A percentile compares a stretch with the other conserved stretches of the same genome.
Conservation (phyloP, 2,113 vertebrate genomes). For the Probosciger aterrimus region DNA sequence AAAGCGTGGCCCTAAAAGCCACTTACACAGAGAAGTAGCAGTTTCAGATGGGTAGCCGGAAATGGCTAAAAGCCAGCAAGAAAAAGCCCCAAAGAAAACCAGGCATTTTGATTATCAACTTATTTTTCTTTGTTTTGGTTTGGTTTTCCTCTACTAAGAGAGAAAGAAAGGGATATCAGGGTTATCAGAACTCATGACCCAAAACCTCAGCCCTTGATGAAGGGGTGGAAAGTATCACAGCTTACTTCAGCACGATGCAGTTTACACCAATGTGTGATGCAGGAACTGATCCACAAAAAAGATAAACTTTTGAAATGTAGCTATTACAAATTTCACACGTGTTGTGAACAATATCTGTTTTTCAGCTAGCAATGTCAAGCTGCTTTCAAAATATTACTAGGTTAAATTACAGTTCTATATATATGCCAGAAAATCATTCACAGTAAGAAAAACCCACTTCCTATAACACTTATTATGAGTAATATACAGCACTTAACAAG, state of each 20-base stretch:
- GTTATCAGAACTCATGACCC: background rate
- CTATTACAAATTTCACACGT: background rate
- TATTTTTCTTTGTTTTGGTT: background rate
- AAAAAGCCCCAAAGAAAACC: background rate
- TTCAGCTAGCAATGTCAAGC: background rate
- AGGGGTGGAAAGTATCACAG: background rate
- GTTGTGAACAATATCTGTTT: background rate
- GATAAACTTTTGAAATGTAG: background rate
- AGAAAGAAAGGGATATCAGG: background rate
- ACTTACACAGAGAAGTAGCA: background rate
- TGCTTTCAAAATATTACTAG: background rate
- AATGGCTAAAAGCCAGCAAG: background rate
- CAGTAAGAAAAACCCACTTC: background rate
- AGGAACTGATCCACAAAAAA: background rate
- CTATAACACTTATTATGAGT: background rate
- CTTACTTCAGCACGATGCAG: background rate
- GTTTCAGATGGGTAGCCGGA: background rate
- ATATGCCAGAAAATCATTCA: background rate
- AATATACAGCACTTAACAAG: background rate
- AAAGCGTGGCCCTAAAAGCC: slow-evolving; percentile 8
- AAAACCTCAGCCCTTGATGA: background rate
- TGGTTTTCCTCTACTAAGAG: background rate
- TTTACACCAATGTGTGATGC: background rate
- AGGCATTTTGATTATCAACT: background rate
- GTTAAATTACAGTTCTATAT: background rate